A percentile compares a stretch with the other conserved stretches of the same genome.
phyloP scores from a whole-genome alignment of 2,797 vertebrate genomes.

The Cebuella pygmaea region DNA sequence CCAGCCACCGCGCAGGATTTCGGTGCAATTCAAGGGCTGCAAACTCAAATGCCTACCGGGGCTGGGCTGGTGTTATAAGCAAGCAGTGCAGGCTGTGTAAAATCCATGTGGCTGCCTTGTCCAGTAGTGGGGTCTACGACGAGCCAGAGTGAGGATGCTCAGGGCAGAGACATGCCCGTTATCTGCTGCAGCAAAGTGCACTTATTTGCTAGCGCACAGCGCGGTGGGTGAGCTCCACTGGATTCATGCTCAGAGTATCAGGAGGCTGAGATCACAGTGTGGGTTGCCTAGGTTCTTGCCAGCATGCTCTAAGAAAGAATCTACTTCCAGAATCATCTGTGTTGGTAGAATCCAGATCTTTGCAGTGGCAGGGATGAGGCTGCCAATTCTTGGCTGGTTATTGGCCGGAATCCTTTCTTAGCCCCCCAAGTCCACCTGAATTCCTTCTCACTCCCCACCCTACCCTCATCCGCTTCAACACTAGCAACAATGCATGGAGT shows the following conservation, averaged over 20 bases:
- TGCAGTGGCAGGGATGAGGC: not conserved
- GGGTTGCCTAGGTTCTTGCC: not conserved
- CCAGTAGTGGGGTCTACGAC: not conserved
- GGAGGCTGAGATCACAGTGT: not conserved
- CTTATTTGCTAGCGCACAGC: accelerated
- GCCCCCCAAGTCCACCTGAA: accelerated
- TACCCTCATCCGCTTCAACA: not conserved
- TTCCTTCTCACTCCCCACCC: not conserved
- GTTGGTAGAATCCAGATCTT: not conserved
- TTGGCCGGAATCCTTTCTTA: accelerated
- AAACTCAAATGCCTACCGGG: not conserved
- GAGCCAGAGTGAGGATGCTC: accelerated
- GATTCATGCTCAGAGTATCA: accelerated
- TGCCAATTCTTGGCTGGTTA: not conserved
- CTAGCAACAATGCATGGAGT: too few relatives aligned
- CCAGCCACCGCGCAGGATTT: not conserved
- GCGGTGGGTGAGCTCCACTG: not conserved
- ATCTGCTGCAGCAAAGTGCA: accelerated
- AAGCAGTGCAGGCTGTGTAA: not conserved
- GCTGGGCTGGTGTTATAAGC: not conserved
- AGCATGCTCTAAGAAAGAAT: not conserved
- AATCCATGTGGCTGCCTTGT: accelerated
- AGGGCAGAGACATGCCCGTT: accelerated
- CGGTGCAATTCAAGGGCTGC: not conserved
- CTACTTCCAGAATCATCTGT: accelerated